Conservation (phyloP, 2,113 vertebrate genomes). For the Vulpes ferrilata region DNA sequence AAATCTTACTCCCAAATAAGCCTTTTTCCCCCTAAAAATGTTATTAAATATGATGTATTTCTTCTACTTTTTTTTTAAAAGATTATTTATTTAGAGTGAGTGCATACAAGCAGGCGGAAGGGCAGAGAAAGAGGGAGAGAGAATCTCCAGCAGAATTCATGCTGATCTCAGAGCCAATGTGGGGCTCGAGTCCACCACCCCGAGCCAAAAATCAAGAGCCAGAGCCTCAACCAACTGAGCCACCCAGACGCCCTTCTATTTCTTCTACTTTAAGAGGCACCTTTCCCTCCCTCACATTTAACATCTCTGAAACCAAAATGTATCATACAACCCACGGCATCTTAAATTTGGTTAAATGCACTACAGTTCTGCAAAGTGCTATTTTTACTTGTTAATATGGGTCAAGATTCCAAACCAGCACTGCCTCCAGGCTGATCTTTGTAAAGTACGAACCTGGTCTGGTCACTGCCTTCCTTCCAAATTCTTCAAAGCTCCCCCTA, state of each 20-base stretch:
- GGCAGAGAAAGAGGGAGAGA: not conserved
- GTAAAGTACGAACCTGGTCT: not conserved
- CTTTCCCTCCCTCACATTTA: not conserved
- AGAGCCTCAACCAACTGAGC: not conserved
- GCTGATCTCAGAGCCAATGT: not conserved
- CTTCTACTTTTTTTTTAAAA: not conserved
- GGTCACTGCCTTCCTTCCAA: not conserved
- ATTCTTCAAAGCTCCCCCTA: not conserved
- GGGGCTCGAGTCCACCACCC: not conserved
- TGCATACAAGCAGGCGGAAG: no score
- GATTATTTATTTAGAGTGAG: not conserved
- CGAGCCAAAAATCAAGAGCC: not conserved
- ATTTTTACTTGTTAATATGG: not conserved
- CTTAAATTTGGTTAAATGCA: not conserved
- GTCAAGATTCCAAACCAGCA: not conserved
- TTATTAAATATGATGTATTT: not conserved
- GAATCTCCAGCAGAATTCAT: not conserved
- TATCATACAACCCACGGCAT: not conserved
- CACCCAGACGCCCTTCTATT: not conserved
- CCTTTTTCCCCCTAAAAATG: not conserved
- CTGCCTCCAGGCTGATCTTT: not conserved
- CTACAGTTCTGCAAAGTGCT: not conserved
- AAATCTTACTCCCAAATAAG: not conserved
- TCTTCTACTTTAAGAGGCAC: constrained; percentile 6
- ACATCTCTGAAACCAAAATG: constrained; percentile 29